phyloP scores from a whole-genome alignment of 1,140 invertebrate species.

The Pinna nobilis region DNA sequence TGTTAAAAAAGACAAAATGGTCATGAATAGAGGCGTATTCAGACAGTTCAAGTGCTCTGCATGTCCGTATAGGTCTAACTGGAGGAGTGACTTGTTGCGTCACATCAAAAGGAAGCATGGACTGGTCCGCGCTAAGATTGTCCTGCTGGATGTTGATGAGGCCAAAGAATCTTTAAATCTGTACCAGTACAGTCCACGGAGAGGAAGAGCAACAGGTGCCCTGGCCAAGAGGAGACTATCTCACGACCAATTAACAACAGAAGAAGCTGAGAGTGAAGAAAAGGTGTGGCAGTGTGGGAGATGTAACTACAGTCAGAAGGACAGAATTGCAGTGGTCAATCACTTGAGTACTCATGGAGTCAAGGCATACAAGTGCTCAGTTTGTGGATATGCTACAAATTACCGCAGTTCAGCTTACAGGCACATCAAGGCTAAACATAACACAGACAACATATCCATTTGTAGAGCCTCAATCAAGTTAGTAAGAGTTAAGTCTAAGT shows the following conservation, averaged over 20 bases:
- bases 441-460: slow-evolving; percentile 43
- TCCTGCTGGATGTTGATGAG: slow-evolving; percentile 55
- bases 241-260: too few species aligned
- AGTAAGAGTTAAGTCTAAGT: too few species aligned
- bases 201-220: slow-evolving; percentile 19
- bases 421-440: slow-evolving; percentile 60
- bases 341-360: slow-evolving; percentile 63
- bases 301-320: slow-evolving; percentile 59
- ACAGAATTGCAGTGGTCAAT: slow-evolving; percentile 57
- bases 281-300: slow-evolving; percentile 67
- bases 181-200: slow-evolving; percentile 55
- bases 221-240: neutral
- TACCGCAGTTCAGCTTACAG: slow-evolving; percentile 60
- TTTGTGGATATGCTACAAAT: slow-evolving; percentile 60
- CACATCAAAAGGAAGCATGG: slow-evolving; percentile 70
- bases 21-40: slow-evolving; percentile 33
- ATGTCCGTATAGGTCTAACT: slow-evolving; percentile 72
- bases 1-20: slow-evolving; percentile 7
- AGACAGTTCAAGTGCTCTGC: slow-evolving; percentile 69
- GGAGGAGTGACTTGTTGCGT: slow-evolving; percentile 65
- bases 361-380: slow-evolving; percentile 63
- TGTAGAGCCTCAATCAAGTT: slow-evolving; percentile 55
- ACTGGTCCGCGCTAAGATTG: slow-evolving; percentile 42
- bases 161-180: slow-evolving; percentile 54
- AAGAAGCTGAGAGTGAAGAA: slow-evolving; percentile 27